These are phyloP conservation scores for Margarornis squamiger DNA, from an alignment of 2,797 vertebrate species.

Conservation along the genomic window DNA sequence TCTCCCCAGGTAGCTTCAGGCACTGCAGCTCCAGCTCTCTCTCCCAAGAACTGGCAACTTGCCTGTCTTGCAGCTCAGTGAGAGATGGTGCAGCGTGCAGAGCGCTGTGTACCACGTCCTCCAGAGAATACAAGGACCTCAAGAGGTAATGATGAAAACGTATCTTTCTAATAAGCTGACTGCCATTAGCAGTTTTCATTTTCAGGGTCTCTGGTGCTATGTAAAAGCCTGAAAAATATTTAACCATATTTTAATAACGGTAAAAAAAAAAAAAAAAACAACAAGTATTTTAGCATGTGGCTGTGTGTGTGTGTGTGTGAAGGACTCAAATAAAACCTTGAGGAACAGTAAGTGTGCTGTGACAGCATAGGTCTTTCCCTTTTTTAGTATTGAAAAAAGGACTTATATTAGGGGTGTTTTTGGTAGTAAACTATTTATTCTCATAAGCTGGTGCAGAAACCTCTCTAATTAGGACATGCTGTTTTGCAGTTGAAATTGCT, in stretches of 20 bases:
- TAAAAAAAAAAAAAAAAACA: neutral
- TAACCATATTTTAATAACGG: constrained; percentile 2
- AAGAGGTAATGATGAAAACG: neutral
- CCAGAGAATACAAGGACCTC: neutral
- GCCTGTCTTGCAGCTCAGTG: neutral
- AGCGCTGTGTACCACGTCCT: accelerated
- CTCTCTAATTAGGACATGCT: neutral
- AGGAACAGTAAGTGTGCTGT: neutral
- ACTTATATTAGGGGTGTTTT: accelerated
- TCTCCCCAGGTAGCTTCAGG: constrained; percentile 11
- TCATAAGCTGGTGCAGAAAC: neutral
- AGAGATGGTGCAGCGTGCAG: accelerated
- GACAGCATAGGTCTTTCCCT: neutral
- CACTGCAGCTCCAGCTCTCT: neutral
- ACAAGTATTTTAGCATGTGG: neutral
- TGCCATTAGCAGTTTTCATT: constrained; percentile 8
- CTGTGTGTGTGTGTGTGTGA: neutral
- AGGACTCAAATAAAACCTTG: neutral
- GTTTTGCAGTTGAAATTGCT: neutral
- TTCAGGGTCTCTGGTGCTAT: neutral
- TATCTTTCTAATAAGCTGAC: constrained; percentile 8
- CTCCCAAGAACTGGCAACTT: neutral
- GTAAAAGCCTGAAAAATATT: constrained; percentile 13
- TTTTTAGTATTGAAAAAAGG: neutral
- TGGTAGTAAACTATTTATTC: neutral